Percentiles rank a stretch among this genome's conserved stretches.
Conservation (phyloP, 2,888 invertebrate species). For the Drosophila borealis region DNA sequence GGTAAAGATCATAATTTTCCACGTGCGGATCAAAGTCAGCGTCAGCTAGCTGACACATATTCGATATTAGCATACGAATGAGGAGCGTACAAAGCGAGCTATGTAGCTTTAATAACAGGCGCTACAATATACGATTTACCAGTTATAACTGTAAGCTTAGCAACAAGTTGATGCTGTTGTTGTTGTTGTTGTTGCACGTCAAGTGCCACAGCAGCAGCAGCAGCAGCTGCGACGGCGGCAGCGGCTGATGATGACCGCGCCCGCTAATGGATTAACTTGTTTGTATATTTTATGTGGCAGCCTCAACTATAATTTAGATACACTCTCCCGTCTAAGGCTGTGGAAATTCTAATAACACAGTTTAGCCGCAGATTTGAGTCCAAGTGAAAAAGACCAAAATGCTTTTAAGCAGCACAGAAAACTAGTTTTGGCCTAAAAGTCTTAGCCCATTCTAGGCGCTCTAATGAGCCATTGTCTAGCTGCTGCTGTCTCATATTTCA, state of each 20-base stretch:
- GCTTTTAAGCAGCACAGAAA: slow-evolving; percentile 28
- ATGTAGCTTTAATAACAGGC: slow-evolving; percentile 60
- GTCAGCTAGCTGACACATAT: slow-evolving; percentile 63
- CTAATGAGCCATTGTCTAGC: slow-evolving; percentile 75
- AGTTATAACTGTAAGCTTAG: slow-evolving; percentile 58
- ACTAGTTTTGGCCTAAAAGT: slow-evolving; percentile 49
- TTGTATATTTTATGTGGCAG: slow-evolving; percentile 66
- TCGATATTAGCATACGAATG: slow-evolving; percentile 71
- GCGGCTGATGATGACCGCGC: slow-evolving; percentile 35
- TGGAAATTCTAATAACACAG: slow-evolving; percentile 49
- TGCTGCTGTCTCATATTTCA: slow-evolving; percentile 68
- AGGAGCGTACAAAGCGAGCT: slow-evolving; percentile 48
- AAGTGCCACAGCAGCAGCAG: slow-evolving; percentile 5
- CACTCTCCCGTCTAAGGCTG: slow-evolving; percentile 16
- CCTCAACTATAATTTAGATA: slow-evolving; percentile 60
- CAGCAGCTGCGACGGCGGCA: background rate
- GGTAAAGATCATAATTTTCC: slow-evolving; percentile 63
- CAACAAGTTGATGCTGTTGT: slow-evolving; percentile 1
- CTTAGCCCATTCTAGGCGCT: slow-evolving; percentile 22
- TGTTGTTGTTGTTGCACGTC: slow-evolving; percentile 19
- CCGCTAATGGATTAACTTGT: slow-evolving; percentile 80
- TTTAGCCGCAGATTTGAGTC: slow-evolving; percentile 31
- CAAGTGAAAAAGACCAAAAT: slow-evolving; percentile 10
- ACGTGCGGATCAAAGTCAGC: slow-evolving; percentile 36
- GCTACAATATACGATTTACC: slow-evolving; percentile 59